phyloP scores from a whole-genome alignment of 2,797 vertebrate species.

The Cynopterus sphinx region DNA sequence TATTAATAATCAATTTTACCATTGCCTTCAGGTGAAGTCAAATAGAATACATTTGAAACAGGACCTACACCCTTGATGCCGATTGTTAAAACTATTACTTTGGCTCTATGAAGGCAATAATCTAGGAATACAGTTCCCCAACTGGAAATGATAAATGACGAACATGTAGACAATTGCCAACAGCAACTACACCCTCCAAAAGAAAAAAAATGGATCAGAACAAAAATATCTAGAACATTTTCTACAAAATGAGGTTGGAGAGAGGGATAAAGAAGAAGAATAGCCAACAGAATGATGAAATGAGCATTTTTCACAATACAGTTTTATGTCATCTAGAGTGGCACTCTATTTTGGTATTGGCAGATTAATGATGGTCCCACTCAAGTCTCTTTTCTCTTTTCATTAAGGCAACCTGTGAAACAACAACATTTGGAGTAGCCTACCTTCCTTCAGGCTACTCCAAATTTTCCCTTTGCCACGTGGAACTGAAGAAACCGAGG shows the following conservation, averaged over 20 bases:
- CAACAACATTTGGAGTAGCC: too few species aligned
- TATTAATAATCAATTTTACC: neutral
- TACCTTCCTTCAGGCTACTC: neutral
- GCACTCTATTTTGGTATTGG: neutral
- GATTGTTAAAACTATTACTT: neutral
- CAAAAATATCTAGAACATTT: neutral
- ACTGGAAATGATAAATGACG: conserved; percentile 2
- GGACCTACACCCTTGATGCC: neutral
- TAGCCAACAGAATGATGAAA: neutral
- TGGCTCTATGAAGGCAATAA: neutral
- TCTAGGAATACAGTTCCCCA: neutral
- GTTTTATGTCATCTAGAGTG: neutral
- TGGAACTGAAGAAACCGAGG: neutral
- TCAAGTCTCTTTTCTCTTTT: neutral
- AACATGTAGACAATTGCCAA: neutral
- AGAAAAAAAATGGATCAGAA: conserved; percentile 12
- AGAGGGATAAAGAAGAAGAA: neutral
- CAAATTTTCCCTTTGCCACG: too few species aligned
- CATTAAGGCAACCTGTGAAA: neutral
- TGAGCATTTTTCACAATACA: too few species aligned
- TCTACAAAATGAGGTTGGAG: neutral
- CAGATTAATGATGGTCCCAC: neutral
- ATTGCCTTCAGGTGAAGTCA: neutral
- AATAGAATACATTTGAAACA: neutral
- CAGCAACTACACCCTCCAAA: neutral